Percentiles rank a stretch among this genome's conserved stretches.
Evolutionary conservation across 2,888 invertebrate genomes (phyloP).

Genomic region (Xestia c-nigrum): DNA sequence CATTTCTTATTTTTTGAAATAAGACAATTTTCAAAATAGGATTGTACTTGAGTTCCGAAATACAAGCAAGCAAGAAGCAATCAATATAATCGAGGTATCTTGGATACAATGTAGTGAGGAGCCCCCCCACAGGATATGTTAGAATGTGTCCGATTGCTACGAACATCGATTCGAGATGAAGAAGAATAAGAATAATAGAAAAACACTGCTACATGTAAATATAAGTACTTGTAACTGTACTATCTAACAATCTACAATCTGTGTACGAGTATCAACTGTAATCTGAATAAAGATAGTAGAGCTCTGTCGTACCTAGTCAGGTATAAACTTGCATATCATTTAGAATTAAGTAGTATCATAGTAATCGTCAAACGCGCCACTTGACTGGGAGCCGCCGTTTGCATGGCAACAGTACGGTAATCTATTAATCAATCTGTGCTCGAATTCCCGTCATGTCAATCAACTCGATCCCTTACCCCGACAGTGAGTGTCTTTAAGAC

Average conservation of each 20-base stretch:
- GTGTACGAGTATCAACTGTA: not conserved
- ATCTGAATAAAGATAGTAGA: conserved; percentile 17
- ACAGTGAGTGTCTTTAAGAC: conserved; percentile 12
- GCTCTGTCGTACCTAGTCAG: not conserved
- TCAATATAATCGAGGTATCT: too few relatives aligned
- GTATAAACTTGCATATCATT: conserved; percentile 17
- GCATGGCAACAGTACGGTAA: conserved; percentile 25
- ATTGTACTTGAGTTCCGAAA: not conserved
- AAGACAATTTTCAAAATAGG: too few relatives aligned
- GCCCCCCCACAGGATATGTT: too few relatives aligned
- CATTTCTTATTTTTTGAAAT: too few relatives aligned
- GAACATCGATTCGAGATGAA: too few relatives aligned
- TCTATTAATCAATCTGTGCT: not conserved
- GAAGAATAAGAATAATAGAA: too few relatives aligned
- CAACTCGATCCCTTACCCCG: not conserved
- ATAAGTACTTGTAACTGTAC: not conserved
- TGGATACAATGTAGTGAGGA: too few relatives aligned
- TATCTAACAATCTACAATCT: not conserved
- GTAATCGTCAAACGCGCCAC: not conserved
- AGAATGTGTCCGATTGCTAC: too few relatives aligned
- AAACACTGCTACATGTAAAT: not conserved
- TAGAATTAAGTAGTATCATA: conserved; percentile 13
- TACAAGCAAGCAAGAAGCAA: not conserved
- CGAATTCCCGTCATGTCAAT: conserved; percentile 9
- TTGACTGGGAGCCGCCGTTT: not conserved